Evolutionary conservation across 2,888 invertebrate species (phyloP), one percentile per base, ranked within the genome.

Genomic region (Ecliptopera silaceata): DNA sequence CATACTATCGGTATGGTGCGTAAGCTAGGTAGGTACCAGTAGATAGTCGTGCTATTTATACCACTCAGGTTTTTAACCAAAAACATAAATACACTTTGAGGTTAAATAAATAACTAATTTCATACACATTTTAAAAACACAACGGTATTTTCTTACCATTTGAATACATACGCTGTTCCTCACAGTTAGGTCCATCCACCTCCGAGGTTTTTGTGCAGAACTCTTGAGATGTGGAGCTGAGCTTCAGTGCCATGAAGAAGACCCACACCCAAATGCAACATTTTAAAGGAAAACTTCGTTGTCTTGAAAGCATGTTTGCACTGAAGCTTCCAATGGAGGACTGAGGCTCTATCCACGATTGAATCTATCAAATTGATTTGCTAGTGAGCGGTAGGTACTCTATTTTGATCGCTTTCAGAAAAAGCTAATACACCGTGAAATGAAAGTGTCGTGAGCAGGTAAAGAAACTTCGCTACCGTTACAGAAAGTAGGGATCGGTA

Each of bases 361-460:
- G 63, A 69, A 72, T 68, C 72, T 71, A 77, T 73, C 74, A 84
- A 75, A 86, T 86, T 77, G 82, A 63, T 61, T 61, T 52, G 73
- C 74, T 77, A 74, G 82, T 77, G 78, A 81, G 70, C 79, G 80
- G 67, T 39, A 49, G 26, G 15, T 20, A 64, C 67, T 68, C 66
- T 70, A 65, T 77, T 77, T 72, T 66, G 68, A 66, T 72, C 70
- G 69, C 72, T 74, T 74, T 77, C 68, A 72, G 77, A 79, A 77
- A 77, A 79, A 78, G 66, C 71, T 68, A 78, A 73, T 72, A 59
- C 61, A 76, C 74, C 84, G 84, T 85, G 77, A 86, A 86, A 86
- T 85, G 84, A 88, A 86, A 86, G 86, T 75, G 72, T 66, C 70
- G 59, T 61, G 57, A 66, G 53, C 64, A 59, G 65, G 65, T 70